A percentile compares a stretch with the other conserved stretches of the same genome.
These are phyloP conservation scores for Cryptocephalus moraei DNA, from an alignment of 2,888 invertebrate genomes.

Conservation along the genomic window DNA sequence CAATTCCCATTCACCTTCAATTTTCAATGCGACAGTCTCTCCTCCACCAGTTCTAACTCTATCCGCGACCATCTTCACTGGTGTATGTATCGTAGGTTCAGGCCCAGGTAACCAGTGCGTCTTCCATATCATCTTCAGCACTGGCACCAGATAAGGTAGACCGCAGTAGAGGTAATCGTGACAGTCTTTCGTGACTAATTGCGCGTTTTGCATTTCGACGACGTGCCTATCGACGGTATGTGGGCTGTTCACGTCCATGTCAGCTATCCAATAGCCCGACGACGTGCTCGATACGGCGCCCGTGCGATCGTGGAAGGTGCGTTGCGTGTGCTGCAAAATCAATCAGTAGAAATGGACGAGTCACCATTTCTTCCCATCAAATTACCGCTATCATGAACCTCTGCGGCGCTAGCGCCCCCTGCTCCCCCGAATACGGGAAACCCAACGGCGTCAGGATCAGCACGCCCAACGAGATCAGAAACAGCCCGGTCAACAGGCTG, in stretches of 20 bases:
- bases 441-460: slow-evolving; percentile 58
- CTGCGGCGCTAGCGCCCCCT: slow-evolving; percentile 54
- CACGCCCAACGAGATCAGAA: slow-evolving; percentile 44
- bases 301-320: slow-evolving; percentile 47
- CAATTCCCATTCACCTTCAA: slow-evolving; percentile 36
- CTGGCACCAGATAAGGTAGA: slow-evolving; percentile 69
- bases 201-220: slow-evolving; percentile 41
- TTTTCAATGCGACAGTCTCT: slow-evolving; percentile 40
- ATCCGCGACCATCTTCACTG: slow-evolving; percentile 40
- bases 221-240: slow-evolving; percentile 46
- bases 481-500: slow-evolving; percentile 42
- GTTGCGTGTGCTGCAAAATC: slow-evolving; percentile 46
- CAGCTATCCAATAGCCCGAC: slow-evolving; percentile 60
- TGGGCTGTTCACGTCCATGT: slow-evolving; percentile 66
- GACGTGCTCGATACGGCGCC: slow-evolving; percentile 41
- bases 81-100: slow-evolving; percentile 40
- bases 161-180: slow-evolving; percentile 62
- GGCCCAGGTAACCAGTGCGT: slow-evolving; percentile 52
- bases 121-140: slow-evolving; percentile 54
- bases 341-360: background rate
- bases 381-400: slow-evolving; percentile 65
- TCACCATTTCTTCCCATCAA: background rate
- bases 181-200: slow-evolving; percentile 46
- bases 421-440: slow-evolving; percentile 61
- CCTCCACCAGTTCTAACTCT: slow-evolving; percentile 33